Evolutionary conservation across 2,113 vertebrate species (phyloP).

Genomic region (Silurus meridionalis): DNA sequence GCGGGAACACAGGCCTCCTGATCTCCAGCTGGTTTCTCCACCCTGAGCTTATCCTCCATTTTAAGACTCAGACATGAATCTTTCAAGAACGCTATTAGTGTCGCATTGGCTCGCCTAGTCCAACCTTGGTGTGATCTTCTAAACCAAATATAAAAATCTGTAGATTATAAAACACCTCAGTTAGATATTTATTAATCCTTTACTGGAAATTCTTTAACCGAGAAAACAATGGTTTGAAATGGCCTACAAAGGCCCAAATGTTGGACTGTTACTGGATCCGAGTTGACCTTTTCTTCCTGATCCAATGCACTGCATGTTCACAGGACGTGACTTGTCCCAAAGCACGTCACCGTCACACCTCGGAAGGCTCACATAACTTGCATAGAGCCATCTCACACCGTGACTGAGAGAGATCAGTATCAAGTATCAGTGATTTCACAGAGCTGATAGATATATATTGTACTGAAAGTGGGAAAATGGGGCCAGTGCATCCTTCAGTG

Average conservation of each 20-base stretch:
- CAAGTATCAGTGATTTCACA: background rate
- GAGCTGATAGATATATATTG: background rate
- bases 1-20: slow-evolving; percentile 39
- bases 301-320: background rate
- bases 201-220: background rate
- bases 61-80: slow-evolving; percentile 25
- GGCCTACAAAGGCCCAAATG: background rate
- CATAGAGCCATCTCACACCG: background rate
- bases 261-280: background rate
- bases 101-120: background rate
- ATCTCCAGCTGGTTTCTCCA: slow-evolving; percentile 42
- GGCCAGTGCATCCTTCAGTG: background rate
- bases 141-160: background rate
- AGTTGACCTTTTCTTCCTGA: background rate
- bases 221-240: background rate
- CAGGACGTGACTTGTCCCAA: background rate
- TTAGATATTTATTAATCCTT: background rate
- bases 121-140: background rate
- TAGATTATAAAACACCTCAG: background rate
- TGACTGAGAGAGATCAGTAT: background rate
- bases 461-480: background rate
- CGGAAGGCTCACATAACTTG: background rate
- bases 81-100: slow-evolving; percentile 4
- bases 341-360: background rate
- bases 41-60: slow-evolving; percentile 36